These are phyloP conservation scores for Eupithecia dodoneata DNA, from an alignment of 2,888 invertebrate genomes.

Conservation along the genomic window DNA sequence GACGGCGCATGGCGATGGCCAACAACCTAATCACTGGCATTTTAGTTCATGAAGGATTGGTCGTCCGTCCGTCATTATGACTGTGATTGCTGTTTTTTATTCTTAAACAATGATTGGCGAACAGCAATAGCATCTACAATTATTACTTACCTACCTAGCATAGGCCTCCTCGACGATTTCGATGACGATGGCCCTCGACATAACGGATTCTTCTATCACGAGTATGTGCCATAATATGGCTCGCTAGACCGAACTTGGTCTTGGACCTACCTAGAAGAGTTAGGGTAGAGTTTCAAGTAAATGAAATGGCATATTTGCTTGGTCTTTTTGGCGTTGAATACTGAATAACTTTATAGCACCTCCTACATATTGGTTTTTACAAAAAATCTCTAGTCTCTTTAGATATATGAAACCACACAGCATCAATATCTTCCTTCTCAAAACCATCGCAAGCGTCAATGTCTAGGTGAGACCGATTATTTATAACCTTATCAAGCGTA, in stretches of 20 bases:
- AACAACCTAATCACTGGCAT: not conserved
- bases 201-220: too few relatives aligned
- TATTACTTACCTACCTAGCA: not conserved
- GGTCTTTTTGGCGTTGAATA: not conserved
- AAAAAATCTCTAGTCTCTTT: too few relatives aligned
- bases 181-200: too few relatives aligned
- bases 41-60: not conserved
- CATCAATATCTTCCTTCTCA: not conserved
- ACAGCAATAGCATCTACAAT: not conserved
- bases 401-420: not conserved
- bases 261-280: too few relatives aligned
- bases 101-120: not conserved
- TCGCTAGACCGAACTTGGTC: too few relatives aligned
- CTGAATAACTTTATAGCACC: too few relatives aligned
- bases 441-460: not conserved
- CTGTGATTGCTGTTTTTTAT: not conserved
- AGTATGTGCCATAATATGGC: too few relatives aligned
- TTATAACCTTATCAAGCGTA: conserved; percentile 34
- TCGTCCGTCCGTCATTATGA: not conserved
- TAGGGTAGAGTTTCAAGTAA: not conserved
- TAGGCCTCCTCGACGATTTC: too few relatives aligned
- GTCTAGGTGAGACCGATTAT: conserved; percentile 8
- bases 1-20: not conserved
- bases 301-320: not conserved
- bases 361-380: too few relatives aligned